Conservation (phyloP, 2,113 vertebrate genomes). For the Lota lota region DNA sequence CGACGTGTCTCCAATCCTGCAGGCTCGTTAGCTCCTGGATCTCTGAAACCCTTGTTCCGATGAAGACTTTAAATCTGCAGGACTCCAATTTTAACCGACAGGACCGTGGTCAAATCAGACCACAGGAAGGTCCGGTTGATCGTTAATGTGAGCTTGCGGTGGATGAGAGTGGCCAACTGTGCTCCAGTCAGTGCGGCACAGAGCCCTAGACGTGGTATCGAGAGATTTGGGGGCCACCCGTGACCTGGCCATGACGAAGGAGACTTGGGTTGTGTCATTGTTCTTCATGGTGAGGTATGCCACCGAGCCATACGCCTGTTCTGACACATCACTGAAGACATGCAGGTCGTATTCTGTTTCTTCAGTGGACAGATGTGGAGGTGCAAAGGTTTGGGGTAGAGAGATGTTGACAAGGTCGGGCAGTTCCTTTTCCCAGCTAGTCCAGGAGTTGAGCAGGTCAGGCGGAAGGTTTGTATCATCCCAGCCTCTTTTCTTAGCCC, state of each 20-base stretch:
- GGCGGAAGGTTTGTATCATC: slow-evolving; percentile 2
- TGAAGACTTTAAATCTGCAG: no score
- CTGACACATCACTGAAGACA: neutral
- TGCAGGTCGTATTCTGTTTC: neutral
- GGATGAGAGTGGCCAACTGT: neutral
- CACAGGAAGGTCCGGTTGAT: neutral
- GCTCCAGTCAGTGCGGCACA: neutral
- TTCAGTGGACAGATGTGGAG: neutral
- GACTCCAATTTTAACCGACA: no score
- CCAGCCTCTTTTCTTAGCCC: slow-evolving; percentile 4
- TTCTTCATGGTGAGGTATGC: neutral
- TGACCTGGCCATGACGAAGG: neutral
- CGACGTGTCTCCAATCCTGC: slow-evolving; percentile 11
- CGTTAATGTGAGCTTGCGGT: neutral
- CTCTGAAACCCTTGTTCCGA: no score
- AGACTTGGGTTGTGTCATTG: neutral
- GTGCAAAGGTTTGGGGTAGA: neutral
- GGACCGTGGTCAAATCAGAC: no score
- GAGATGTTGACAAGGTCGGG: neutral
- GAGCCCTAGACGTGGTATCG: no score
- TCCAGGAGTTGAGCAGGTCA: slow-evolving; percentile 3
- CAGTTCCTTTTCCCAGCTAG: neutral
- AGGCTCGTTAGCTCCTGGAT: no score
- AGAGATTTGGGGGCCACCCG: neutral
- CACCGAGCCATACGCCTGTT: neutral